A percentile compares a stretch with the other conserved stretches of the same genome.
These are phyloP conservation scores for Forbesichthys papilliferus DNA, from an alignment of 2,113 vertebrate species.

Conservation along the genomic window DNA sequence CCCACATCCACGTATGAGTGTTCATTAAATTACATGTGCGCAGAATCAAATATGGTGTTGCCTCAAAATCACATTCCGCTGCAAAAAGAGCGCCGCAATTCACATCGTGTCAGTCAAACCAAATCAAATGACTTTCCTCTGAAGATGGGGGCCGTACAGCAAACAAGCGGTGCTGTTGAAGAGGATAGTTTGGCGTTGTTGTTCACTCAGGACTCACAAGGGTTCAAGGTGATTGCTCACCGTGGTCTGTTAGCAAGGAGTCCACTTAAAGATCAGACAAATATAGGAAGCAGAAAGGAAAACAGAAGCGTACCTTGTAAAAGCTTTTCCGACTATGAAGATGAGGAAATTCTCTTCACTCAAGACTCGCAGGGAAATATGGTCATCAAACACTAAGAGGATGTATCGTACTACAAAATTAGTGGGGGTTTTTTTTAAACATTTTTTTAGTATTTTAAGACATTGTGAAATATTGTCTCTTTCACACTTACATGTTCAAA, in stretches of 20 bases:
- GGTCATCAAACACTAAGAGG: conserved; percentile 75
- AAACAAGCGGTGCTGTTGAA: conserved; percentile 9
- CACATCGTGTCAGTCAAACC: conserved; percentile 21
- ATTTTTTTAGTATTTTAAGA: too few species aligned
- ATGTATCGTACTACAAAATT: neutral
- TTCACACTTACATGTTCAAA: too few species aligned
- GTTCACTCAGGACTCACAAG: conserved; percentile 80
- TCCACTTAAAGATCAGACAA: conserved; percentile 65
- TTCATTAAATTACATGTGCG: conserved; percentile 6
- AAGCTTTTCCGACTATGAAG: conserved; percentile 34
- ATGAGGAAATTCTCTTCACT: conserved; percentile 75
- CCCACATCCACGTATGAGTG: conserved; percentile 18
- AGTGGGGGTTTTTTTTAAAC: too few species aligned
- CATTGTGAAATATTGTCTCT: too few species aligned
- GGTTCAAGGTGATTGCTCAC: conserved; percentile 74
- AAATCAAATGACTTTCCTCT: conserved; percentile 26
- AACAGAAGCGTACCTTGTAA: conserved; percentile 5
- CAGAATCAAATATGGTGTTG: conserved; percentile 16
- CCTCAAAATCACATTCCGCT: conserved; percentile 24
- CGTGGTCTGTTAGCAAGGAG: conserved; percentile 40
- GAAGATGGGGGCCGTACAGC: conserved; percentile 11
- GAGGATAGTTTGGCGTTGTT: conserved; percentile 58
- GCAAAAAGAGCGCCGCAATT: conserved; percentile 1
- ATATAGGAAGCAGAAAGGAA: neutral
- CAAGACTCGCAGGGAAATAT: conserved; percentile 79